Evolutionary conservation across 2,888 invertebrate genomes (phyloP).

Genomic region (Laothoe populi): DNA sequence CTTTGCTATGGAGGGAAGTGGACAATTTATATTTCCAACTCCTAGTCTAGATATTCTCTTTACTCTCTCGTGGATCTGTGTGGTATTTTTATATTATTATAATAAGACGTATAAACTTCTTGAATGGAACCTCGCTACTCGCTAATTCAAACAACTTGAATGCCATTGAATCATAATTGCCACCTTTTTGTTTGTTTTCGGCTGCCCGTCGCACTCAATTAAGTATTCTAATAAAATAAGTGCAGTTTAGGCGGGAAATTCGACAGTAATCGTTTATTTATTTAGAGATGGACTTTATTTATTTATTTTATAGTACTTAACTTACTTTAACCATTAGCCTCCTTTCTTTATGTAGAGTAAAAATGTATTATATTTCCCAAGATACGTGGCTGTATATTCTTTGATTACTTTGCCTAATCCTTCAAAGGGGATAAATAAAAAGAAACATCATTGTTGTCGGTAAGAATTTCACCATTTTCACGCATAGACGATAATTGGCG

Average conservation of each 20-base stretch:
- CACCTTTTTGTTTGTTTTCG: slow-evolving; percentile 12
- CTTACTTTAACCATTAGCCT: too few species aligned
- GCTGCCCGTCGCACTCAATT: slow-evolving; percentile 1
- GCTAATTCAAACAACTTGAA: slow-evolving; percentile 7
- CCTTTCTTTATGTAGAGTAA: too few species aligned
- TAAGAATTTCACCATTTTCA: slow-evolving; percentile 4
- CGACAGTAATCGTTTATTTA: not conserved
- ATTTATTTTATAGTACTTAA: too few species aligned
- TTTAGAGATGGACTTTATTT: too few species aligned
- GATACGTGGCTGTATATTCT: not conserved
- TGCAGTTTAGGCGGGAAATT: not conserved
- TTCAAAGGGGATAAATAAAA: not conserved
- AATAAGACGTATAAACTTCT: not conserved
- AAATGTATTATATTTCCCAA: too few species aligned
- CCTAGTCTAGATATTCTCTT: too few species aligned
- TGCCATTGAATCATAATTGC: slow-evolving; percentile 12
- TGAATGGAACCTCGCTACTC: slow-evolving; percentile 15
- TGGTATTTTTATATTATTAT: too few species aligned
- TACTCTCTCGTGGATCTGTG: too few species aligned
- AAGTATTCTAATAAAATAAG: not conserved
- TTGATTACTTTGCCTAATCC: not conserved
- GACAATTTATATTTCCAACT: too few species aligned
- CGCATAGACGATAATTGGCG: slow-evolving; percentile 7
- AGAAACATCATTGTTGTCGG: not conserved
- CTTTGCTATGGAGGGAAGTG: too few species aligned